These are phyloP conservation scores for Drosophila suboccidentalis DNA, from an alignment of 2,888 invertebrate genomes.

Conservation along the genomic window DNA sequence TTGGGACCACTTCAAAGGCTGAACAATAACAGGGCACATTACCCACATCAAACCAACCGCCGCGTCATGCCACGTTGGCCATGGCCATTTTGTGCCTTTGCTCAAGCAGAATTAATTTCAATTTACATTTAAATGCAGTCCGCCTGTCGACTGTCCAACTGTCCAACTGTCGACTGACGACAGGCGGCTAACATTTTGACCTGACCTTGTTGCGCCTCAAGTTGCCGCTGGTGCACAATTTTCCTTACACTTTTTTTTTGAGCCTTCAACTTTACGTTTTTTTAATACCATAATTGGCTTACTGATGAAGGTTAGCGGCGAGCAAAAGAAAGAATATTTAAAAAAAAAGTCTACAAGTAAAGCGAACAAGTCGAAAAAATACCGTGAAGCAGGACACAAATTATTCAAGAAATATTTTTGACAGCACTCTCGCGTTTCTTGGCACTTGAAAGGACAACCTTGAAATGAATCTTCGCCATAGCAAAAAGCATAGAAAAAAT, in stretches of 20 bases:
- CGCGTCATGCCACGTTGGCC: slow-evolving; percentile 46
- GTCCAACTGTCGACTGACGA: slow-evolving; percentile 30
- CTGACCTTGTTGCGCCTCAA: slow-evolving; percentile 69
- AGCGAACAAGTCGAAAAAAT: slow-evolving; percentile 21
- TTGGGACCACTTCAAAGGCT: slow-evolving; percentile 55
- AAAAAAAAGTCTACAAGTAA: slow-evolving; percentile 21
- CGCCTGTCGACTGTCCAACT: slow-evolving; percentile 39
- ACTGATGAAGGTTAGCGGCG: slow-evolving; percentile 73
- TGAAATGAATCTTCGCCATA: slow-evolving; percentile 60
- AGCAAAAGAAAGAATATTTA: slow-evolving; percentile 4
- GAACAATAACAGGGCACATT: slow-evolving; percentile 45
- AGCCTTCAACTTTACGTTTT: slow-evolving; percentile 68
- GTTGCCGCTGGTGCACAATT: slow-evolving; percentile 46
- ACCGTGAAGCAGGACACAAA: slow-evolving; percentile 65
- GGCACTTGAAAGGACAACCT: slow-evolving; percentile 78
- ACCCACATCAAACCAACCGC: slow-evolving; percentile 72
- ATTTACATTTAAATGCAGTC: slow-evolving; percentile 80
- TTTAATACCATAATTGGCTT: slow-evolving; percentile 81
- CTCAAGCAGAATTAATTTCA: slow-evolving; percentile 74
- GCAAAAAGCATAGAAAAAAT: slow-evolving; percentile 35
- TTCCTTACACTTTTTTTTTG: slow-evolving; percentile 33
- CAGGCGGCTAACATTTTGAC: slow-evolving; percentile 48
- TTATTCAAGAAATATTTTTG: slow-evolving; percentile 79
- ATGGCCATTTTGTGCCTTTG: slow-evolving; percentile 60
- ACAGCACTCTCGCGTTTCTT: slow-evolving; percentile 68